Conservation (phyloP, 2,797 vertebrate species). For the Anguilla obscura region DNA sequence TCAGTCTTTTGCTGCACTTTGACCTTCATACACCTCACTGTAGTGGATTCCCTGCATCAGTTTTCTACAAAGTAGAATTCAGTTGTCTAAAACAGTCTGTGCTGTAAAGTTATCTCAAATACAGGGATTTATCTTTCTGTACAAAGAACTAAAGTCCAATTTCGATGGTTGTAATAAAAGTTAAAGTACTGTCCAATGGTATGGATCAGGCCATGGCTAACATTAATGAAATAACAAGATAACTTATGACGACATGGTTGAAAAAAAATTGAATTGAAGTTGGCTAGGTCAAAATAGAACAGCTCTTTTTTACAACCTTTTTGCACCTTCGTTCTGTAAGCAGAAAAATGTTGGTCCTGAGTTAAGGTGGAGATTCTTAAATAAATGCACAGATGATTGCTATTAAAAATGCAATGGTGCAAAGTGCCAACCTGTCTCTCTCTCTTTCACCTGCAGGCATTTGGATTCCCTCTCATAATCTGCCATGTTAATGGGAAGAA, state of each 20-base stretch:
- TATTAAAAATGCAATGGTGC: background rate
- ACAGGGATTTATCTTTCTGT: background rate
- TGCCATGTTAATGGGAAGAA: constrained; percentile 74
- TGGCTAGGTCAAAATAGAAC: background rate
- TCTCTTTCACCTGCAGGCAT: constrained; percentile 70
- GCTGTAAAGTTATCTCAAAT: background rate
- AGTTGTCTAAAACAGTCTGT: background rate
- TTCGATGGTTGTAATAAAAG: background rate
- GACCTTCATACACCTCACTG: background rate
- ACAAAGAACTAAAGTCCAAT: too few species aligned
- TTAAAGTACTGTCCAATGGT: background rate
- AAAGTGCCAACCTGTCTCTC: background rate
- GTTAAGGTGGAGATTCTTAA: background rate
- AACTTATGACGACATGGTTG: background rate
- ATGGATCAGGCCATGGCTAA: background rate
- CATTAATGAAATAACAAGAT: background rate
- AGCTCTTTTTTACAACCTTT: background rate
- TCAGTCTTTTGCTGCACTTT: constrained; percentile 56
- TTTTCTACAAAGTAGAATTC: background rate
- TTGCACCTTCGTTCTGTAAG: background rate
- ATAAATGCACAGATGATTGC: background rate
- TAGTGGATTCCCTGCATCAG: background rate
- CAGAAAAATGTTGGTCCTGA: background rate
- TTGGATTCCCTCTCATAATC: constrained; percentile 84
- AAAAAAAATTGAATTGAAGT: background rate